Evolutionary conservation across 2,113 vertebrate species (phyloP).

Genomic region (Saguinus midas): DNA sequence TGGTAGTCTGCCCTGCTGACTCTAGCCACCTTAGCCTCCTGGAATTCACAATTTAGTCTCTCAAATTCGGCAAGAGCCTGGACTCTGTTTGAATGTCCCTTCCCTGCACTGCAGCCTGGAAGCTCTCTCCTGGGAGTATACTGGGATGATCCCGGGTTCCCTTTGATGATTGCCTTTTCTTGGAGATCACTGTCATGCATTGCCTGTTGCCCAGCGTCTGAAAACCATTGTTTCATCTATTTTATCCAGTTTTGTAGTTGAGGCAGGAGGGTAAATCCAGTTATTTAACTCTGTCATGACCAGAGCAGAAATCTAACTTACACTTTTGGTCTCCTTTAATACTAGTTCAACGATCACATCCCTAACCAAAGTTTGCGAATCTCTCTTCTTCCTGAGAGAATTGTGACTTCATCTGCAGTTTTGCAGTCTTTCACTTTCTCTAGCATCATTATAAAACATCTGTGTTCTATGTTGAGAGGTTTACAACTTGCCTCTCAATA

Average conservation of each 20-base stretch:
- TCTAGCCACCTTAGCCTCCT: neutral
- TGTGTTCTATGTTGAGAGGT: neutral
- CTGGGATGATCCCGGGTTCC: rapidly evolving
- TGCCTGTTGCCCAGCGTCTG: too few relatives aligned
- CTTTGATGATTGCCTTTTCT: neutral
- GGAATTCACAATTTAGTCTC: neutral
- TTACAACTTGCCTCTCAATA: neutral
- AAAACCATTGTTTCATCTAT: neutral
- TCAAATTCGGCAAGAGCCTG: neutral
- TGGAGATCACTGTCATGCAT: neutral
- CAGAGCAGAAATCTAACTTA: neutral
- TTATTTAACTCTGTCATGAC: neutral
- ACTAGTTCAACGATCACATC: neutral
- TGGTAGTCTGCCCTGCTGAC: neutral
- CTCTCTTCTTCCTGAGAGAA: neutral
- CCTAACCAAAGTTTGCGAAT: neutral
- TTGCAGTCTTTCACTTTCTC: neutral
- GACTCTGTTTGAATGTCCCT: neutral
- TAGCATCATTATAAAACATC: neutral
- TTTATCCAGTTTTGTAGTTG: neutral
- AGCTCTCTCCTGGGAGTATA: neutral
- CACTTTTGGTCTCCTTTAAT: neutral
- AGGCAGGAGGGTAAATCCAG: neutral
- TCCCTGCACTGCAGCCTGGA: neutral
- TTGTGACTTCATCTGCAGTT: neutral